Evolutionary conservation across 1,140 invertebrate species (phyloP), one percentile per base, ranked within the genome.

Genomic region (Phocides pigmalion): DNA sequence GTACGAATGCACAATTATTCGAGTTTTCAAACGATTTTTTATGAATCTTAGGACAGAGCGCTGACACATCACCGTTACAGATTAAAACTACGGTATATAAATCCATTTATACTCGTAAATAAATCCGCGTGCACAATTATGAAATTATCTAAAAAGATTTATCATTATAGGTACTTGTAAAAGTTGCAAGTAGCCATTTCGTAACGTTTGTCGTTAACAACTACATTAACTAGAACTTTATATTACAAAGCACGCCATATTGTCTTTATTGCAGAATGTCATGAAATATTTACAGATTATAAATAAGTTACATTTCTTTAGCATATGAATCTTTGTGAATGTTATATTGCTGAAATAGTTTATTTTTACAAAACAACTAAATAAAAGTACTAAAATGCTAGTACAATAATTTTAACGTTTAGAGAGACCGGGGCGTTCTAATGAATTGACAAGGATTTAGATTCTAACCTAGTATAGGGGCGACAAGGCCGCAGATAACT

Each of bases 191-290:
- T 71, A 65, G 16, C 47, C 62, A 71, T 66, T 73, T 66, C 39
- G 14, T 22, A 44, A 58, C 20, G 8, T 59, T 20, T 19, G 25
- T 46, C 5, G 42, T 46, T 19, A 59, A 35, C 42, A 28, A 25
- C 54, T 59, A 59, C 54, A 46, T 59, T 17, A 51, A 32, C 54
- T 59, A 59, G 12, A 20, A 32, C 16, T 42, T 35, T 59, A 59
- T 65, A 54, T 64, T 76, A 76, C 73, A 87, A 84, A 84, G 81
- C 82, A 87, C 82, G 68, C 70, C 75, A 79, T 87, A 87, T 87
- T 87, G 84, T 87, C 84, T 79, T 84, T 80, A 74, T 83, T 82
- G 76, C 72, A 76, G 71, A 79, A 59, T 74, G 54, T 62, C 25
- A 68, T 68, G 58, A 63, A 64, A 63, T 77, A 75, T 77, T 66